Evolutionary conservation across 2,888 invertebrate species (phyloP), one percentile per base, ranked within the genome.

Genomic region (Baccha elongata): DNA sequence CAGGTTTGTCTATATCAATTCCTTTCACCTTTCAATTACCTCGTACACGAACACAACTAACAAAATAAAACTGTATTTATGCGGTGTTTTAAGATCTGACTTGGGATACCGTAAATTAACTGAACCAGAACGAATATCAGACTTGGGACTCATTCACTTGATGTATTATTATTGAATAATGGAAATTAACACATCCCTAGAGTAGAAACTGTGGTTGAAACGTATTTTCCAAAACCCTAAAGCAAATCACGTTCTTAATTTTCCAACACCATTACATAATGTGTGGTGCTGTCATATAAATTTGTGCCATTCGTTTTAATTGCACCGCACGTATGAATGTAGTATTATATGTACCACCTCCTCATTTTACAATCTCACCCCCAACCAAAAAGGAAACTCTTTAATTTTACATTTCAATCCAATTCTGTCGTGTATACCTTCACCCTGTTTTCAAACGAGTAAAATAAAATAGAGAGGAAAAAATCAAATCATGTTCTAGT

Each of bases 401-500:
- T 60, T 29, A 13, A 44, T 29, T 44, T 42, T 29, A 29, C 26
- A 60, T 26, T 42, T 17, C 42, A 26, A 40, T 13, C 13, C 37
- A 13, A 40, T 55, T 7, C 37, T 58, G 40, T 2, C 23, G 42
- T 40, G 40, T 17, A 5, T 15, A 40, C 58, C 40, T 26, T 42
- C 23, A 44, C 29, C n/a, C 19, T 29, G 5, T 8, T 17, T 32
- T 6, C 1, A 17, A 32, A 37, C 10, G 1, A n/a, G n/a, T 1
- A 19, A 35, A 7, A 19, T 17, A 19, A 53, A 23, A 26, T 5
- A 19, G 0, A 19, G 0, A 5, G 6, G 15, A n/a, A 29, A 40
- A 23, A 21, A 37, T 0, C 21, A 60, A 69, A 69, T 55, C 48
- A 19, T 48, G 46, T 52, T 67, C 32, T 60, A 72, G 78, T 68